Conservation (phyloP, 2,797 vertebrate genomes). For the Epinephelus awoara region DNA sequence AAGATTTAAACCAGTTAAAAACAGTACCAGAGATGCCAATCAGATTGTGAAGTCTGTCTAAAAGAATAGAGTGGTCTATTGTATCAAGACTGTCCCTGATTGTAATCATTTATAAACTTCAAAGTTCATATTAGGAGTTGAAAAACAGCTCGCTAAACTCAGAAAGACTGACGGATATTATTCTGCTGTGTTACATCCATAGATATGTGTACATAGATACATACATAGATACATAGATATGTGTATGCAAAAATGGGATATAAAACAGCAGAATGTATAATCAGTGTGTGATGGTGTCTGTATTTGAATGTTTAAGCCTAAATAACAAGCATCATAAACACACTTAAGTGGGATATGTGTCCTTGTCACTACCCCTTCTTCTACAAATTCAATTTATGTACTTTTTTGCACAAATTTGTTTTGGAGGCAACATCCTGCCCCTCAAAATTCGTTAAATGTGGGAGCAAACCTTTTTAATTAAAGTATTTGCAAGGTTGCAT, state of each 20-base stretch:
- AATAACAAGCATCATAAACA: background rate
- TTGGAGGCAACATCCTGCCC: background rate
- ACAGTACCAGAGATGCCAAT: too few species aligned
- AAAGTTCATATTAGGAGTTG: background rate
- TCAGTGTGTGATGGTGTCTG: background rate
- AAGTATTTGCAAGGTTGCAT: background rate
- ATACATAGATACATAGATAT: background rate
- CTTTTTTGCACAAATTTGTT: background rate
- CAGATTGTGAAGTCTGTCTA: too few species aligned
- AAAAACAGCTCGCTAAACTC: background rate
- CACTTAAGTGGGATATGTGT: background rate
- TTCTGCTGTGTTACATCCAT: too few species aligned
- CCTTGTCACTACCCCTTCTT: background rate
- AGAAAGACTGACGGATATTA: background rate
- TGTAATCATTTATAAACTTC: background rate
- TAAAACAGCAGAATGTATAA: background rate
- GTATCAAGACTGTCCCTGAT: background rate
- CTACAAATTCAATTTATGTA: background rate
- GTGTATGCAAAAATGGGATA: background rate
- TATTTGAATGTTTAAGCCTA: background rate
- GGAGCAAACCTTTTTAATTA: background rate
- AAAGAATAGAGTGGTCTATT: too few species aligned
- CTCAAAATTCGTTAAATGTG: background rate
- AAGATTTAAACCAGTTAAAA: too few species aligned
- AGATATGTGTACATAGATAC: background rate